Percentiles rank a stretch among this genome's conserved stretches.
Evolutionary conservation across 2,888 invertebrate species (phyloP).

Genomic region (Tricholauxania praeusta): DNA sequence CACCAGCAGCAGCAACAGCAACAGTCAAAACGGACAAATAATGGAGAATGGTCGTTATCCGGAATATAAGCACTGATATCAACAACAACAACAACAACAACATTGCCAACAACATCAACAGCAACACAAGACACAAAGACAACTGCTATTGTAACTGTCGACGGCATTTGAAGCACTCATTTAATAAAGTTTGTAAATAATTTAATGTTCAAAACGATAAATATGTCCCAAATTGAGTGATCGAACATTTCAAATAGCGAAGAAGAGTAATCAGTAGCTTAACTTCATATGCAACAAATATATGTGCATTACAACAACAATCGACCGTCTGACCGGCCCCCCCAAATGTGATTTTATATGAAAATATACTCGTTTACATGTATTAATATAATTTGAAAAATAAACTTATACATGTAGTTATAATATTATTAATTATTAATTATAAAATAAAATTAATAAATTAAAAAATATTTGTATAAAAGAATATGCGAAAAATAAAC

Average conservation of each 20-base stretch:
- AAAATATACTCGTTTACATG: slow-evolving; percentile 8
- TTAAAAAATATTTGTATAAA: slow-evolving; percentile 37
- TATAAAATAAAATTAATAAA: slow-evolving; percentile 35
- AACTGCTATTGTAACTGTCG: background rate
- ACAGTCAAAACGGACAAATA: slow-evolving; percentile 69
- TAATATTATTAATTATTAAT: background rate
- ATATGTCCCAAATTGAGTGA: slow-evolving; percentile 7
- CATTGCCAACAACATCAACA: slow-evolving; percentile 25
- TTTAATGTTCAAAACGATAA: too few species aligned
- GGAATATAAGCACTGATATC: slow-evolving; percentile 82
- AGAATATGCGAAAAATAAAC: too few species aligned
- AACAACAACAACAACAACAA: slow-evolving; percentile 45
- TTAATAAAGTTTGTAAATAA: too few species aligned
- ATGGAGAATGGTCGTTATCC: slow-evolving; percentile 76
- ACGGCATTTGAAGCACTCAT: too few species aligned
- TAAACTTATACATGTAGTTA: background rate
- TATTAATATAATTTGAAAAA: slow-evolving; percentile 25
- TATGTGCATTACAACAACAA: slow-evolving; percentile 7
- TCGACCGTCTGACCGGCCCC: slow-evolving; percentile 39
- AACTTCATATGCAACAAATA: slow-evolving; percentile 1
- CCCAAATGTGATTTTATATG: slow-evolving; percentile 54
- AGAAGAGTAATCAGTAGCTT: slow-evolving; percentile 7
- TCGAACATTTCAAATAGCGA: background rate
- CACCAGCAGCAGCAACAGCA: slow-evolving; percentile 67
- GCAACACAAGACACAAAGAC: slow-evolving; percentile 24